Evolutionary conservation across 2,113 vertebrate species (phyloP).

Genomic region (Scolopax mira): DNA sequence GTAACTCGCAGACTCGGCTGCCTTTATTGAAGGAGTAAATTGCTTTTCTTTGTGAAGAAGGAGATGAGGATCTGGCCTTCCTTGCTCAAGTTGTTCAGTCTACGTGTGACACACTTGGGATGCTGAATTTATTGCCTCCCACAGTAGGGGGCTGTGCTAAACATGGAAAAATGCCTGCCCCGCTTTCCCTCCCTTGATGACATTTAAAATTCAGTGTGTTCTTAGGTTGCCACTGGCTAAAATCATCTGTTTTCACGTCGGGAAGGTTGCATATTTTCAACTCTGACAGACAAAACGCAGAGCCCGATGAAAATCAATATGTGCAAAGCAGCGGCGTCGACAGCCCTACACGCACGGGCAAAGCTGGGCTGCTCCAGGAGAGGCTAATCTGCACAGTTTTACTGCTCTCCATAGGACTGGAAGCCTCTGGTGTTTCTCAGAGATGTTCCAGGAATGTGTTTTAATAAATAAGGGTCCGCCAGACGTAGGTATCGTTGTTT

Average conservation of each 20-base stretch:
- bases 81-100: background rate
- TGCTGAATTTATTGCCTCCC: background rate
- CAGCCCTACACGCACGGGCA: fast-evolving
- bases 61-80: background rate
- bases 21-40: conserved; percentile 14
- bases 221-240: background rate
- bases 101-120: background rate
- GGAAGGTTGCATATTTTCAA: background rate
- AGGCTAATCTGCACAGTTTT: background rate
- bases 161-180: background rate
- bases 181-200: background rate
- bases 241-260: background rate
- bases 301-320: background rate
- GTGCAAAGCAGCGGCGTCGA: background rate
- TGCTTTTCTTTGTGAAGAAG: background rate
- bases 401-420: background rate
- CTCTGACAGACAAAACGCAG: background rate
- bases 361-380: background rate
- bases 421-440: background rate
- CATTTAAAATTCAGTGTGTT: background rate
- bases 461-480: background rate
- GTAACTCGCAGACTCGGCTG: background rate
- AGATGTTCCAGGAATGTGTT: background rate
- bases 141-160: background rate
- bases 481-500: background rate